A percentile compares a stretch with the other conserved stretches of the same genome.
These are phyloP conservation scores for Lagopus leucura DNA, from an alignment of 2,113 vertebrate species.

Conservation along the genomic window DNA sequence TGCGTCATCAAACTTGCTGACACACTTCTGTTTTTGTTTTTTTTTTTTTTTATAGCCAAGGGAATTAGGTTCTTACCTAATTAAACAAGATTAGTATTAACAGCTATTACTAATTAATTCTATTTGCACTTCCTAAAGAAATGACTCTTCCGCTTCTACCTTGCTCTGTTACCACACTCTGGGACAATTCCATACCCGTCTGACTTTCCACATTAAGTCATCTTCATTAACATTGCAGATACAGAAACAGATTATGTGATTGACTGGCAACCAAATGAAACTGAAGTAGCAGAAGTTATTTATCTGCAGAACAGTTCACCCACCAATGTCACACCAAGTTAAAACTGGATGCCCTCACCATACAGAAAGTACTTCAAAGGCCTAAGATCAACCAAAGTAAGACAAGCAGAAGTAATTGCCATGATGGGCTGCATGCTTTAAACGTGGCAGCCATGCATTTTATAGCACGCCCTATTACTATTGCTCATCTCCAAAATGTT, in stretches of 20 bases:
- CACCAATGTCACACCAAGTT: neutral
- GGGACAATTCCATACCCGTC: neutral
- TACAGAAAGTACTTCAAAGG: neutral
- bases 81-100: neutral
- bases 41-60: neutral
- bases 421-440: neutral
- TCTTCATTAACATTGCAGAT: neutral
- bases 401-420: neutral
- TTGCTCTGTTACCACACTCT: neutral
- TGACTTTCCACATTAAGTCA: neutral
- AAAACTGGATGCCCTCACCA: neutral
- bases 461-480: too few species aligned
- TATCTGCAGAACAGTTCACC: neutral
- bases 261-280: neutral
- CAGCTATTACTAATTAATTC: neutral
- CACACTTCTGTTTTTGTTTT: neutral
- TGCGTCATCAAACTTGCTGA: neutral
- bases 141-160: neutral
- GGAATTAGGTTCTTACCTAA: neutral
- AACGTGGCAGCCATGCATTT: rapidly evolving
- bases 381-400: neutral
- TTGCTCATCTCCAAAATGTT: neutral
- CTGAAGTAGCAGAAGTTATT: neutral
- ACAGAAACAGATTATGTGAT: neutral
- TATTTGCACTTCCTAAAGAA: neutral